Conservation (phyloP, 2,888 invertebrate genomes). For the Conus canariensis region DNA sequence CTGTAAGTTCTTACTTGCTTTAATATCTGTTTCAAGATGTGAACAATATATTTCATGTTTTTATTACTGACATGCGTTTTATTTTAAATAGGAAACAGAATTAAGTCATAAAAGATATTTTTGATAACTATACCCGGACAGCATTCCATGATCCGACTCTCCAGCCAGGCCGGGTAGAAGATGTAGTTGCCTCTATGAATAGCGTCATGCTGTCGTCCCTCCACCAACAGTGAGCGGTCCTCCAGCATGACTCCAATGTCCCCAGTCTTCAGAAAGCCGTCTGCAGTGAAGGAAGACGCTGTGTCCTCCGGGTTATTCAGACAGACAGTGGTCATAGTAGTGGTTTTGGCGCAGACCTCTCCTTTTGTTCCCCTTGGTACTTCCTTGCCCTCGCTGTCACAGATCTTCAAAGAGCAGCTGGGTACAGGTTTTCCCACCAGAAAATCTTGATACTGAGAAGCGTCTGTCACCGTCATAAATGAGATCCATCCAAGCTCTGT, state of each 20-base stretch:
- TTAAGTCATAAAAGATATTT: too few relatives aligned
- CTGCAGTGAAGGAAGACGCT: background rate
- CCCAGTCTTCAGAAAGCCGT: conserved; percentile 35
- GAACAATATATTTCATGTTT: too few relatives aligned
- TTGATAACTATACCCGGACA: background rate
- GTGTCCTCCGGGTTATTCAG: conserved; percentile 34
- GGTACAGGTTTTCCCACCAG: background rate
- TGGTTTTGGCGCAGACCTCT: conserved; percentile 21
- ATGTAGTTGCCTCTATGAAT: conserved; percentile 35
- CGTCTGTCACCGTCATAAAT: background rate
- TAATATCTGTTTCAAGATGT: too few relatives aligned
- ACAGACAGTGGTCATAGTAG: background rate
- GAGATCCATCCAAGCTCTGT: background rate
- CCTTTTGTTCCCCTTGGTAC: conserved; percentile 8
- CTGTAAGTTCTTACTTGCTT: too few relatives aligned
- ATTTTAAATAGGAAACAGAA: too few relatives aligned
- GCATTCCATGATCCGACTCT: conserved; percentile 27
- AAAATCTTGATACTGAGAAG: conserved; percentile 14
- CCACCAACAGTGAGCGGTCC: conserved; percentile 22
- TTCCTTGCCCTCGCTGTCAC: background rate
- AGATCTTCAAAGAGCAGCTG: background rate
- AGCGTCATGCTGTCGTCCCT: conserved; percentile 29
- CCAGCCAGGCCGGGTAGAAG: conserved; percentile 40
- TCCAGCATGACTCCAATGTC: conserved; percentile 31
- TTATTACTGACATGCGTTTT: too few relatives aligned